Evolutionary conservation across 1,140 invertebrate genomes (phyloP).

Genomic region (Carposina sasakii): DNA sequence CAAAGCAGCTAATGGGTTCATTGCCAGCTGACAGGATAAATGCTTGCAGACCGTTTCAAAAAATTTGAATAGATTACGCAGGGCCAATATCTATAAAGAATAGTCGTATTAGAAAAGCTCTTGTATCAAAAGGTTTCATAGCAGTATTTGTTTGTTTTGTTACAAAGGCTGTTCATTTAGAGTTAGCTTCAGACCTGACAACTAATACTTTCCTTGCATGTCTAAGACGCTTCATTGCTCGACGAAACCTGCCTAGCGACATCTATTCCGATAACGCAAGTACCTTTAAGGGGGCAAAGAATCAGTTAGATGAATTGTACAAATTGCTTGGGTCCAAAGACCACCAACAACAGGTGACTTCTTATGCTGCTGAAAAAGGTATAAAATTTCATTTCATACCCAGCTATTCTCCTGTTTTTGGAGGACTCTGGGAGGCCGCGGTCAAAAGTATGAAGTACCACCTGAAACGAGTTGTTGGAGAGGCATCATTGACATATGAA

Average conservation of each 20-base stretch:
- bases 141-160: conserved; percentile 18
- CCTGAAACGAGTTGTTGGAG: conserved; percentile 25
- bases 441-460: conserved; percentile 50
- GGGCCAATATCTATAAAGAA: conserved; percentile 25
- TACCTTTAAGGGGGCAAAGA: conserved; percentile 24
- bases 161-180: conserved; percentile 33
- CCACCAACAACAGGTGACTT: background rate
- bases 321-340: background rate
- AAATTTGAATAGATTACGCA: background rate
- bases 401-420: conserved; percentile 47
- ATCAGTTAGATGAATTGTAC: conserved; percentile 1
- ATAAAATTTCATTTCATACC: conserved; percentile 62
- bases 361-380: conserved; percentile 8
- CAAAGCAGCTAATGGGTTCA: background rate
- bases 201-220: conserved; percentile 36
- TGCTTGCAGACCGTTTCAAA: background rate
- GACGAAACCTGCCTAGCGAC: conserved; percentile 24
- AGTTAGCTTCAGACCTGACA: conserved; percentile 18
- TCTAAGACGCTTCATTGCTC: conserved; percentile 37
- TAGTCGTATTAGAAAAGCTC: background rate
- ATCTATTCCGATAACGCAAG: conserved; percentile 35
- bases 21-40: background rate
- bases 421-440: conserved; percentile 53
- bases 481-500: conserved; percentile 11
- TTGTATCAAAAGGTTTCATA: conserved; percentile 5